Evolutionary conservation across 2,888 invertebrate species (phyloP).

Genomic region (Andricus curvator): DNA sequence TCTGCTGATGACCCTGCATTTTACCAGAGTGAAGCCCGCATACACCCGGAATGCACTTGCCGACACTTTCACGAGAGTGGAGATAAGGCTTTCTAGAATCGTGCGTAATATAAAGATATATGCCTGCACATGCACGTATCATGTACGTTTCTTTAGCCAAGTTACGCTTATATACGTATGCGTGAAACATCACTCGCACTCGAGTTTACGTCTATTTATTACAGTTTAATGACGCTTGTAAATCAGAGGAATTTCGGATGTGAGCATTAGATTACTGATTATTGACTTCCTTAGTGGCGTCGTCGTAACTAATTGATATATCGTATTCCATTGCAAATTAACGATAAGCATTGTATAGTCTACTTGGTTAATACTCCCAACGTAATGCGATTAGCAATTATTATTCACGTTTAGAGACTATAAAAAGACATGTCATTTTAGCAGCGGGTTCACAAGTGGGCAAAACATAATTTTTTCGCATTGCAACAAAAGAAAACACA

Average conservation of each 20-base stretch:
- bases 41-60: neutral
- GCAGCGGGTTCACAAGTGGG: too few relatives aligned
- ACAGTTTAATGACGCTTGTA: neutral
- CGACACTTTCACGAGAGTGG: slow-evolving; percentile 4
- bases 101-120: neutral
- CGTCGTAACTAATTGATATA: slow-evolving; percentile 5
- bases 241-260: neutral
- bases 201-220: slow-evolving; percentile 8
- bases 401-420: neutral
- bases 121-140: too few relatives aligned
- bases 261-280: neutral
- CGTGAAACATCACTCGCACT: neutral
- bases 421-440: too few relatives aligned
- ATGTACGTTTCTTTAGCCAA: too few relatives aligned
- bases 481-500: too few relatives aligned
- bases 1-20: neutral
- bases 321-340: neutral
- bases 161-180: too few relatives aligned
- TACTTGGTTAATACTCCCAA: neutral
- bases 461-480: too few relatives aligned
- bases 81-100: slow-evolving; percentile 15
- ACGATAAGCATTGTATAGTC: neutral
- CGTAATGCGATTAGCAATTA: slow-evolving; percentile 4
- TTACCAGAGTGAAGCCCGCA: neutral
- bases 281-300: slow-evolving; percentile 4